Base-by-base conservation (phyloP, 30 jellyfish, hydroid and myxozoan species). In the Rhopilema esculentum region DNA sequence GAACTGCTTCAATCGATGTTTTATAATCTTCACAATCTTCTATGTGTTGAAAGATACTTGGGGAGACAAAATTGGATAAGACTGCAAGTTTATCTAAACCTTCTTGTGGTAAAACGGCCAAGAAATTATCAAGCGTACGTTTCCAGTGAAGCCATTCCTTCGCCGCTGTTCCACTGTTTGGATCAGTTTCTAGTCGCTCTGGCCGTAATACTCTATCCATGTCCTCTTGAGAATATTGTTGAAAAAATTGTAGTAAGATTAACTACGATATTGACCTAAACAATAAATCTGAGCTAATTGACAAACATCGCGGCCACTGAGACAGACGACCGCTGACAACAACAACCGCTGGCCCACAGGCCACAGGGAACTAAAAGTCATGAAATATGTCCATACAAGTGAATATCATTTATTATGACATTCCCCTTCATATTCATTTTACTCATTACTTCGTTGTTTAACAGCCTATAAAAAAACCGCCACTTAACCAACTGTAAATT, bases 121-220 rank as follows among this genome's bases (percentile, higher is more conserved):
- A 9, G 89, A 80, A 80, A 71, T 80, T 63, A 64, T 31, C 21
- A 80, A 80, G n/a, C 33, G 90, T 80, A 25, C 90, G 24, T 16
- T 61, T 24, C 90, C 90, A 80, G 69, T 80, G 90, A 21, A 27
- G 72, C 72, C 88, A 80, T 64, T 80, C 80, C 22, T 22, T 63
- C 21, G 89, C 89, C 22, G 90, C 90, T 16, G 90, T 27, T 12
- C 80, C 22, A 27, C 80, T 24, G 33, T 64, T 80, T 61, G 90
- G 89, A 61, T 7, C 89, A 7, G 90, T 80, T 62, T 80, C 89
- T 62, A 80, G 74, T 64, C 90, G 24, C 89, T 80, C 90, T 62
- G 90, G 90, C 28, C 89, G 64, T 73, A 80, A 23, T 17, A 80
- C 89, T 80, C 29, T 80, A 80, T 80, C 90, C 19, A 19, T 19